Percentiles rank a stretch among this genome's conserved stretches.
These are phyloP conservation scores for Discoglossus pictus DNA, from an alignment of 2,797 vertebrate genomes.

Conservation along the genomic window DNA sequence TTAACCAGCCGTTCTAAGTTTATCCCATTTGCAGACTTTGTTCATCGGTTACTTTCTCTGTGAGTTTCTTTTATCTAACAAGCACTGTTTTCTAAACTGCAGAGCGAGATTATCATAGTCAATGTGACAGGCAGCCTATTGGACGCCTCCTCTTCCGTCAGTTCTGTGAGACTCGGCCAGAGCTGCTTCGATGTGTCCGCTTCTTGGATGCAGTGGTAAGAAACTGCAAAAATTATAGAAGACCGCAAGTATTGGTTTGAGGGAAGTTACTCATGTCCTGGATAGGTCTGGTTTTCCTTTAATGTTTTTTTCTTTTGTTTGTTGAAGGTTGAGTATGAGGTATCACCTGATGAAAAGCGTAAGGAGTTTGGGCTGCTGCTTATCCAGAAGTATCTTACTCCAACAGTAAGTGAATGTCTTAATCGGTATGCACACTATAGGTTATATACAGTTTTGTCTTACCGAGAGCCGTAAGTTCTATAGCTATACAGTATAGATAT, in stretches of 20 bases:
- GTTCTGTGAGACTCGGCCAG: conserved; percentile 88
- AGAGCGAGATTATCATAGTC: conserved; percentile 93
- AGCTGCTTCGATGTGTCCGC: conserved; percentile 83
- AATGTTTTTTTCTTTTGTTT: conserved; percentile 27
- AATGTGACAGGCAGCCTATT: conserved; percentile 92
- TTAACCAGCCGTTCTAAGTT: too few species aligned
- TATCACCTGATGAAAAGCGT: conserved; percentile 92
- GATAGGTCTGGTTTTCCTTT: too few species aligned
- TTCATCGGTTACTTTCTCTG: too few species aligned
- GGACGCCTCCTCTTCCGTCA: conserved; percentile 88
- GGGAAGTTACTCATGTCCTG: too few species aligned
- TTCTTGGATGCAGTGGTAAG: conserved; percentile 96
- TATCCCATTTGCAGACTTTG: too few species aligned
- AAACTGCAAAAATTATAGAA: not conserved
- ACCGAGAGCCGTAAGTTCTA: too few species aligned
- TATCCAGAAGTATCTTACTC: conserved; percentile 82
- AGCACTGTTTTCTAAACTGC: conserved; percentile 22
- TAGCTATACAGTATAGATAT: too few species aligned
- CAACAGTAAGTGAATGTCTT: conserved; percentile 74
- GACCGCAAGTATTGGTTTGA: too few species aligned
- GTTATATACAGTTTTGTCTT: too few species aligned
- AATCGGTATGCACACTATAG: too few species aligned
- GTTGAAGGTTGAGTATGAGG: conserved; percentile 92
- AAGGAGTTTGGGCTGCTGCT: conserved; percentile 85
- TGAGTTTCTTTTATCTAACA: not conserved